Evolutionary conservation across 2,113 vertebrate genomes (phyloP).

Genomic region (Sinocyclocheilus grahami): DNA sequence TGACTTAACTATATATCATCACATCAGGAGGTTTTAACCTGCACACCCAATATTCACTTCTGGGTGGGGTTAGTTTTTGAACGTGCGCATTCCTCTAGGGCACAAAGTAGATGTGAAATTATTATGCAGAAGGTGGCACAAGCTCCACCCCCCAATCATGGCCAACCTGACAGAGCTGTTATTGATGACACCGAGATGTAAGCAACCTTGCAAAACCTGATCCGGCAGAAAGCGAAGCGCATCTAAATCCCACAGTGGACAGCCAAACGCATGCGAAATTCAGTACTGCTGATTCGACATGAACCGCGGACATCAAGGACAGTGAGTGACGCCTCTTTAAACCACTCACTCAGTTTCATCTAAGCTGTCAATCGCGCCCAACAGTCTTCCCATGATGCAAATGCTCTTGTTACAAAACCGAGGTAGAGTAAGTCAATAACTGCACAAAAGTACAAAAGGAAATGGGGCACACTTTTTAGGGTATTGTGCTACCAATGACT

Average conservation of each 20-base stretch:
- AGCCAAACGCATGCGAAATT: conserved; percentile 25
- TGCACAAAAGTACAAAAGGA: background rate
- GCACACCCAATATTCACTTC: background rate
- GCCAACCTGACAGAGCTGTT: background rate
- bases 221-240: conserved; percentile 19
- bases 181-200: conserved; percentile 1
- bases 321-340: conserved; percentile 1
- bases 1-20: background rate
- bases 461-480: background rate
- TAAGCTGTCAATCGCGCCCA: conserved; percentile 26
- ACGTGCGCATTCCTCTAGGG: background rate
- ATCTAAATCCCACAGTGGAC: conserved; percentile 16
- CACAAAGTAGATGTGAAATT: background rate
- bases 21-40: background rate
- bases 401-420: background rate
- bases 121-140: background rate
- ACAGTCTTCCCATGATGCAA: background rate
- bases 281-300: conserved; percentile 21
- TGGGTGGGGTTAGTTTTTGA: background rate
- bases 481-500: background rate
- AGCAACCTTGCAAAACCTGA: conserved; percentile 33
- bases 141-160: background rate
- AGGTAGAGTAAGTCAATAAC: background rate
- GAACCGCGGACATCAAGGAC: conserved; percentile 1
- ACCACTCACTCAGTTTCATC: background rate